phyloP scores from a whole-genome alignment of 2,888 invertebrate species.

The Microctonus aethiopoides region DNA sequence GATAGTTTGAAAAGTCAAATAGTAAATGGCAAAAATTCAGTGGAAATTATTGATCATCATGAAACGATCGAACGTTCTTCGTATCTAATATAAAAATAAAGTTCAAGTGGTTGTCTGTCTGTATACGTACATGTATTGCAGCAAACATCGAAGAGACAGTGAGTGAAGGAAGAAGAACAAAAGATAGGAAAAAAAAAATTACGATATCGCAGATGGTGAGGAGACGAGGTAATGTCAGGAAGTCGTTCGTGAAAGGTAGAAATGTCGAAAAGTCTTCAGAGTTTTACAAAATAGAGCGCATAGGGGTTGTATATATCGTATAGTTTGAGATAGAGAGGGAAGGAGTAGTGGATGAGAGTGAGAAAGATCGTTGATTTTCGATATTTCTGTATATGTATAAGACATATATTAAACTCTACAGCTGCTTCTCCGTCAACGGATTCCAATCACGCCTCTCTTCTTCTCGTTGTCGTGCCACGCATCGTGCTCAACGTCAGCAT shows the following conservation, averaged over 20 bases:
- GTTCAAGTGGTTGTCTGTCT: not conserved
- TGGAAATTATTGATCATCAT: constrained; percentile 4
- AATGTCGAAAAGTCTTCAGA: not conserved
- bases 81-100: not conserved
- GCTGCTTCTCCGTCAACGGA: constrained; percentile 39
- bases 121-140: not conserved
- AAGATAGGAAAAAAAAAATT: not conserved
- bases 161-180: not conserved
- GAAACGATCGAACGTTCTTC: not conserved
- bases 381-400: constrained; percentile 15
- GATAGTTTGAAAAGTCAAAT: too few relatives aligned
- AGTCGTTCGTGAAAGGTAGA: constrained; percentile 5
- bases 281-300: not conserved
- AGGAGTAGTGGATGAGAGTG: not conserved
- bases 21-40: constrained; percentile 22
- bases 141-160: not conserved
- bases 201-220: constrained; percentile 3
- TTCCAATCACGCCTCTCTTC: constrained; percentile 57
- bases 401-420: not conserved
- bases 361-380: constrained; percentile 32
- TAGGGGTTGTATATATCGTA: not conserved
- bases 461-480: not conserved
- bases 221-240: not conserved
- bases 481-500: constrained; percentile 32
- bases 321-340: not conserved